Conservation (phyloP, 1,140 invertebrate species). For the Antheraea pernyi region DNA sequence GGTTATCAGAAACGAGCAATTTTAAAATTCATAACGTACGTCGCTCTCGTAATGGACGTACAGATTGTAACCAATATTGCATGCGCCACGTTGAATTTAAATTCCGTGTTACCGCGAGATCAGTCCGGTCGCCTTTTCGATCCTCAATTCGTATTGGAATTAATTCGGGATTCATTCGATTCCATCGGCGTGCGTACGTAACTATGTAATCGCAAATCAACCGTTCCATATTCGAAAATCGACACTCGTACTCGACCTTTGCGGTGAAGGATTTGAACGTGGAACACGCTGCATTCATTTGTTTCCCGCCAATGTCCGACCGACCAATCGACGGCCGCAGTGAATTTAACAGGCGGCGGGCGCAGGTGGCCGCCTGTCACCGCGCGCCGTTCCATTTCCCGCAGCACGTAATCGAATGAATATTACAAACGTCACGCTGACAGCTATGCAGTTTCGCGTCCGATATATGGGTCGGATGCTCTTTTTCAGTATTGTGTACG, state of each 20-base stretch:
- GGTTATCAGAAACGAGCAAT: conserved; percentile 33
- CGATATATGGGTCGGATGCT: conserved; percentile 52
- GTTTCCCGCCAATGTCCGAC: conserved; percentile 29
- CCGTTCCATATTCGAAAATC: conserved; percentile 48
- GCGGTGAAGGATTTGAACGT: conserved; percentile 39
- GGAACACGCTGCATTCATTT: conserved; percentile 47
- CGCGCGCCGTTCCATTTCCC: conserved; percentile 55
- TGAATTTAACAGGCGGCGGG: conserved; percentile 21
- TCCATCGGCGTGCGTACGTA: conserved; percentile 30
- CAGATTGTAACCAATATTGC: conserved; percentile 63
- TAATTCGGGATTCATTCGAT: conserved; percentile 46
- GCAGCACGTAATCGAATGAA: conserved; percentile 67
- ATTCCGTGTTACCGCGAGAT: conserved; percentile 32
- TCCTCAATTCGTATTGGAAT: conserved; percentile 38
- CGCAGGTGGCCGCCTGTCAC: conserved; percentile 65
- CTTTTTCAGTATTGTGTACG: conserved; percentile 40
- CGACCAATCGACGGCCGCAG: conserved; percentile 26
- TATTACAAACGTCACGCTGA: conserved; percentile 69
- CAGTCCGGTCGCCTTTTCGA: conserved; percentile 45
- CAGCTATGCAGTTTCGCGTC: conserved; percentile 45
- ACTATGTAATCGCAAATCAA: conserved; percentile 50
- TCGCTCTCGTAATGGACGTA: conserved; percentile 40
- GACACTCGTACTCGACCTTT: conserved; percentile 16
- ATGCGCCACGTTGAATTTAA: conserved; percentile 55
- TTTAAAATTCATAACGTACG: conserved; percentile 63